phyloP scores from a whole-genome alignment of 2,888 invertebrate genomes.

The Criorhina ranunculi region DNA sequence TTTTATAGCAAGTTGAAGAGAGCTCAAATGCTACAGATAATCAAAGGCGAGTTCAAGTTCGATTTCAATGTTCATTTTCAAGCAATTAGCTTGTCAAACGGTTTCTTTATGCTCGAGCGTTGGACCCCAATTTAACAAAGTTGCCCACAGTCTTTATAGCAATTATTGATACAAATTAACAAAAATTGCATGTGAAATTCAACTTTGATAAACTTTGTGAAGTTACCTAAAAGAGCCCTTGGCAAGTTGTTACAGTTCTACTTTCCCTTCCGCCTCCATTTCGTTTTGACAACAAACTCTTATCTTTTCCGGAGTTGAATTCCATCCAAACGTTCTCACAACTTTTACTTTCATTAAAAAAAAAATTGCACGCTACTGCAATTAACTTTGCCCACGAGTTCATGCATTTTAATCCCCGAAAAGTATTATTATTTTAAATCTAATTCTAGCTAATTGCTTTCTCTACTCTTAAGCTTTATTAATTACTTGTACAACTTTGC shows the following conservation, averaged over 20 bases:
- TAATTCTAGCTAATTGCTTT: slow-evolving; percentile 25
- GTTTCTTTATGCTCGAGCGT: too few relatives aligned
- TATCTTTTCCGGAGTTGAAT: background rate
- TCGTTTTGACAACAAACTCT: background rate
- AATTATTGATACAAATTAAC: too few relatives aligned
- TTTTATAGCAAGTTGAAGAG: too few relatives aligned
- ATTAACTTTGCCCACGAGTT: background rate
- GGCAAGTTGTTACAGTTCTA: background rate
- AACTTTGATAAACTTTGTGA: background rate
- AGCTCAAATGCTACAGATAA: too few relatives aligned
- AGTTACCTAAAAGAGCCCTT: background rate
- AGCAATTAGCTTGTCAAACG: too few relatives aligned
- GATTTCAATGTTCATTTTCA: too few relatives aligned
- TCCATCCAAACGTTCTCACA: slow-evolving; percentile 5
- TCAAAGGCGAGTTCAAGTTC: too few relatives aligned
- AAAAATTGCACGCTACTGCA: background rate
- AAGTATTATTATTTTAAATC: slow-evolving; percentile 6
- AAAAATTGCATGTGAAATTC: too few relatives aligned
- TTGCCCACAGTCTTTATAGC: too few relatives aligned
- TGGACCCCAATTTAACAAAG: too few relatives aligned
- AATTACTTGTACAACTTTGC: slow-evolving; percentile 3
- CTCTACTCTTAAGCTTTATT: slow-evolving; percentile 2
- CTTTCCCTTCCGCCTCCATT: background rate
- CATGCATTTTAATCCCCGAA: background rate
- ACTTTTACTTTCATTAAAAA: slow-evolving; percentile 26